phyloP scores from a whole-genome alignment of 2,797 vertebrate genomes.

The Alosa sapidissima region DNA sequence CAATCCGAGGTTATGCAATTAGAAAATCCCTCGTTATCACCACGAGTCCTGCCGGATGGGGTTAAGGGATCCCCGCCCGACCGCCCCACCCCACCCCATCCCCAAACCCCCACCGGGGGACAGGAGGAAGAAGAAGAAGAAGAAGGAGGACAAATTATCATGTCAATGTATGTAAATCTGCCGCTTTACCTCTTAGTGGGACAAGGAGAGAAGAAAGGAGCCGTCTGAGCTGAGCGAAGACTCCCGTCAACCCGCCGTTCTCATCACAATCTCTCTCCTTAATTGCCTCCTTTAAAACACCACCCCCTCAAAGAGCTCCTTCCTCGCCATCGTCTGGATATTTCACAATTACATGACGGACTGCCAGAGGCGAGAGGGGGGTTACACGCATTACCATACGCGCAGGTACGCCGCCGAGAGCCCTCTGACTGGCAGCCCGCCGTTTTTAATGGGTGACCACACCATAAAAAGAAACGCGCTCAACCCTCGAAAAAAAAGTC shows the following conservation, averaged over 20 bases:
- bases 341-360: background rate
- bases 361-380: background rate
- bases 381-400: background rate
- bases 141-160: constrained; percentile 44
- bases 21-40: constrained; percentile 52
- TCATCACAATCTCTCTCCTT: background rate
- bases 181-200: constrained; percentile 19
- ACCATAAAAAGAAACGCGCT: background rate
- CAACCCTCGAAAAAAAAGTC: background rate
- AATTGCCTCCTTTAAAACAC: background rate
- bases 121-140: background rate
- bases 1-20: constrained; percentile 52
- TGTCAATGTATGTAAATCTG: constrained; percentile 59
- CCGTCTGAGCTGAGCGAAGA: background rate
- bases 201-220: background rate
- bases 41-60: constrained; percentile 24
- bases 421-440: background rate
- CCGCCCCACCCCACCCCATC: too few species aligned
- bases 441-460: background rate
- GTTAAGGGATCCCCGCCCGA: background rate
- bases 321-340: background rate
- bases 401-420: background rate
- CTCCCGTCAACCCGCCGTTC: background rate
- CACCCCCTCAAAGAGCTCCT: background rate
- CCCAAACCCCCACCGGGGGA: background rate